These are phyloP conservation scores for Rhizoglyphus robini DNA, from an alignment of 1,140 invertebrate species.

Conservation along the genomic window DNA sequence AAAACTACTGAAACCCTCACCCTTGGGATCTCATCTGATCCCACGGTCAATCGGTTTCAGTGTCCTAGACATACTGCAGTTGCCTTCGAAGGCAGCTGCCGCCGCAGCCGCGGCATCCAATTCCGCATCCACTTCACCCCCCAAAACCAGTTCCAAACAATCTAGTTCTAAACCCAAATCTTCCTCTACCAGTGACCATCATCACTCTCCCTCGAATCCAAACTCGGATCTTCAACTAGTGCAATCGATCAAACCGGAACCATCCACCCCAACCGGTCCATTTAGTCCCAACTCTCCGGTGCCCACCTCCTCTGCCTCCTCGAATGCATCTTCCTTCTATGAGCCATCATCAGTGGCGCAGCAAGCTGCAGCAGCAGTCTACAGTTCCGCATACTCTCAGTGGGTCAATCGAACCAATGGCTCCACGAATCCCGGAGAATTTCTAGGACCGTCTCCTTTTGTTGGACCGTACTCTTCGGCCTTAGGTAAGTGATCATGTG, in stretches of 20 bases:
- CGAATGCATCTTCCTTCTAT: background rate
- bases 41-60: background rate
- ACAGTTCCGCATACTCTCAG: background rate
- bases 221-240: too few species aligned
- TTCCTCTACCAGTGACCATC: background rate
- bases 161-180: background rate
- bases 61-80: background rate
- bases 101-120: too few species aligned
- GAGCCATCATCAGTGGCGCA: too few species aligned
- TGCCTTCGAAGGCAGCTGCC: background rate
- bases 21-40: too few species aligned
- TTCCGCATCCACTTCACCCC: too few species aligned
- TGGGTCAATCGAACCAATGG: background rate
- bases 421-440: background rate
- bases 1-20: too few species aligned
- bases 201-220: background rate
- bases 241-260: background rate
- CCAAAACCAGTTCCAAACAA: background rate
- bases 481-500: slow-evolving; percentile 6
- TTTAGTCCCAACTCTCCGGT: background rate
- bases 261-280: background rate
- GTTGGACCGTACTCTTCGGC: slow-evolving; percentile 1
- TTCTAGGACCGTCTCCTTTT: background rate
- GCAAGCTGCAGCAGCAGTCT: too few species aligned
- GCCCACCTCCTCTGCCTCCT: background rate